Evolutionary conservation across 2,888 invertebrate species (phyloP), one percentile per base, ranked within the genome.

Genomic region (Chymomyza fuscimana): DNA sequence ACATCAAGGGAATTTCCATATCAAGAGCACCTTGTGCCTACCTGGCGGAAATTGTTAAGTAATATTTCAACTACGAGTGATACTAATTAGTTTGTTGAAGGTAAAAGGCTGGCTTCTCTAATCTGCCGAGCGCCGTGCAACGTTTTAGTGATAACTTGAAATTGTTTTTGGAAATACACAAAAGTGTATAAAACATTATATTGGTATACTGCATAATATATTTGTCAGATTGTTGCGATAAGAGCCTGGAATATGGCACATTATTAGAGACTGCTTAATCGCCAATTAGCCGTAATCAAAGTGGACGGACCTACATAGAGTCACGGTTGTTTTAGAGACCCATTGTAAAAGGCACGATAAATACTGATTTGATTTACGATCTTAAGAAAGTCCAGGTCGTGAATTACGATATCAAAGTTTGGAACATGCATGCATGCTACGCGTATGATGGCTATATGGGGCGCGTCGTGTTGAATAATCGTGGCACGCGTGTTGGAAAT

Each of bases 181-280:
- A 58, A 25, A 19, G 12, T 9, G 1, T 25, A 58, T 58, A 58
- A 58, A 58, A 58, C 58, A 71, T 63, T 56, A 67, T 67, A 58
- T 65, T 65, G 66, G 63, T 15, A 25, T 32, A 58, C n/a, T n/a
- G n/a, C 65, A 70, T 67, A 56, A n/a, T 19, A 29, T 5, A 25
- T 22, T 54, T 10, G n/a, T 16, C 54, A 54, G 15, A 9, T 46
- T 46, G 22, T 19, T n/a, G 29, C 15, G 60, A 60, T 60, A 60
- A 60, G 60, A 16, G 36, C 58, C 29, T 58, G 32, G n/a, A 15
- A 58, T 67, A 70, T 77, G 74, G 60, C 40, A 66, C 46, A 63
- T 63, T 74, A 86, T 79, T 81, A 83, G 58, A 76, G 67, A 73
- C 74, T 19, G 70, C 40, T 81, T 79, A 87, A 82, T 81, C 76